Conservation (phyloP, 1,140 invertebrate species). For the Geopemphigus sp. region DNA sequence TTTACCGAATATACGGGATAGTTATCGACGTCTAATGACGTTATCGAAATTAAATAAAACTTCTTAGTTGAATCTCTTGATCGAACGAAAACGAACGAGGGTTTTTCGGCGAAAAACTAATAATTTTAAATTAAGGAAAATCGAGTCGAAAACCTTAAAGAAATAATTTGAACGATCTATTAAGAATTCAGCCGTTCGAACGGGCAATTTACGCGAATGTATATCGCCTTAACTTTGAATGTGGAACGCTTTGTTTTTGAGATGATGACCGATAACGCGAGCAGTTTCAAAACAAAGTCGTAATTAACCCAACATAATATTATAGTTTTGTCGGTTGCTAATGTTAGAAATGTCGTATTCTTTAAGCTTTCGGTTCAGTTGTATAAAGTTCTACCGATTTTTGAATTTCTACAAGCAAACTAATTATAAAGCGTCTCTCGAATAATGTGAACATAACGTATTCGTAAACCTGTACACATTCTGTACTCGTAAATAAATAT, state of each 20-base stretch:
- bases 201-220: not conserved
- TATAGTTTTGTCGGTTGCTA: not conserved
- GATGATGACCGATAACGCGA: slow-evolving; percentile 3
- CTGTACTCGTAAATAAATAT: too few relatives aligned
- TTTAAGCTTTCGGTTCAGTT: too few relatives aligned
- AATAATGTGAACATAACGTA: too few relatives aligned
- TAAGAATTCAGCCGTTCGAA: not conserved
- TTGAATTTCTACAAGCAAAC: too few relatives aligned
- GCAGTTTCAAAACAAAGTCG: not conserved
- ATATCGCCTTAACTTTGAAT: not conserved
- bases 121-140: not conserved
- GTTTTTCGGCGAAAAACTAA: not conserved
- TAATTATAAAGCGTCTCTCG: too few relatives aligned
- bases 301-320: not conserved
- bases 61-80: not conserved
- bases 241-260: not conserved
- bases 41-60: not conserved
- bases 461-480: too few relatives aligned
- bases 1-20: not conserved
- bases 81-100: not conserved
- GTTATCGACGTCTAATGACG: not conserved
- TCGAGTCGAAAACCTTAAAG: not conserved
- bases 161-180: not conserved
- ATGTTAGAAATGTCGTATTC: not conserved
- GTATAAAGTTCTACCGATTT: too few relatives aligned